A percentile compares a stretch with the other conserved stretches of the same genome.
Conservation (phyloP, 2,113 vertebrate species). For the Malurus cyaneus region DNA sequence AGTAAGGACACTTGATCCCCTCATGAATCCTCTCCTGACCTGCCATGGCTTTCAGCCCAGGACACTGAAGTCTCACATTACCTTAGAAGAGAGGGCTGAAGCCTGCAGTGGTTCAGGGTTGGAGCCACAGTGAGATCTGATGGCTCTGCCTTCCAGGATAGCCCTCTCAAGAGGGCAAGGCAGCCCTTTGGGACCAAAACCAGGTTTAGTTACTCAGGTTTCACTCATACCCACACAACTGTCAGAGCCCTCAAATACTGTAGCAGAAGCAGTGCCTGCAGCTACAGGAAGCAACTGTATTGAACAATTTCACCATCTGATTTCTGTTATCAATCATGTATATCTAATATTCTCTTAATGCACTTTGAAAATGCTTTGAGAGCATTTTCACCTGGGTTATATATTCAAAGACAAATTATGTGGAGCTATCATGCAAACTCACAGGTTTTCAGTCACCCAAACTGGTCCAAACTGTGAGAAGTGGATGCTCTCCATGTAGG, state of each 20-base stretch:
- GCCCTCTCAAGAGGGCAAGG: not conserved
- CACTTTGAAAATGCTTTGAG: not conserved
- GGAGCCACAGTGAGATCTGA: accelerated
- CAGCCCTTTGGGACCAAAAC: not conserved
- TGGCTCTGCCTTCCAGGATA: not conserved
- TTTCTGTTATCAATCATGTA: not conserved
- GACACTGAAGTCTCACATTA: not conserved
- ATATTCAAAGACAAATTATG: not conserved
- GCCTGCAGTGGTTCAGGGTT: not conserved
- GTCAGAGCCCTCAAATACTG: not conserved
- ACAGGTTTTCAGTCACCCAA: not conserved
- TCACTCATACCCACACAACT: not conserved
- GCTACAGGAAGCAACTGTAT: not conserved
- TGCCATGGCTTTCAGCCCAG: not conserved
- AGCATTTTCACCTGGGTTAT: not conserved
- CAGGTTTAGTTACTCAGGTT: not conserved
- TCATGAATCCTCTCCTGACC: not conserved
- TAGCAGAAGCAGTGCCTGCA: not conserved
- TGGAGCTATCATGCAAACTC: not conserved
- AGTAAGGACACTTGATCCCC: not conserved
- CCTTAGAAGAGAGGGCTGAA: not conserved
- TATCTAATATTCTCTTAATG: not conserved
- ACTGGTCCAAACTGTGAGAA: not conserved
- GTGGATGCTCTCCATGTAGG: not conserved
- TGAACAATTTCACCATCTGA: not conserved